A percentile compares a stretch with the other conserved stretches of the same genome.
phyloP scores from a whole-genome alignment of 2,113 vertebrate genomes.

The Noturus placidus region DNA sequence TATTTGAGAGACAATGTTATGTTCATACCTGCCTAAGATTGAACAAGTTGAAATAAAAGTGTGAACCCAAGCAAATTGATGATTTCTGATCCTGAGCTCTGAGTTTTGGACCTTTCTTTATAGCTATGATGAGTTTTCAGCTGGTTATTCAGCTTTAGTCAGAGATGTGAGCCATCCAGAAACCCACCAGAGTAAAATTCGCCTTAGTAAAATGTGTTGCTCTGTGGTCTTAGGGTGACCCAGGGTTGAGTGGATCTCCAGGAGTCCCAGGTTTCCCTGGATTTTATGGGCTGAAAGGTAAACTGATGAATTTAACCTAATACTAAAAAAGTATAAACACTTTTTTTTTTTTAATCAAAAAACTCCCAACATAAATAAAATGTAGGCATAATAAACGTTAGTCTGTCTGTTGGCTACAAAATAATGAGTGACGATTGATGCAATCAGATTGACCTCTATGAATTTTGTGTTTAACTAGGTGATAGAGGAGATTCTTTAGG shows the following conservation, averaged over 20 bases:
- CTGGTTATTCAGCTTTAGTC: background rate
- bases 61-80: too few relatives aligned
- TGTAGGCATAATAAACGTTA: background rate
- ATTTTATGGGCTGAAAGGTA: conserved; percentile 66
- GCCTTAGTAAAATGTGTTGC: background rate
- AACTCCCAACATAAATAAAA: background rate
- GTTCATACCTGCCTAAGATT: background rate
- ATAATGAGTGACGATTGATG: background rate
- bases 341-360: background rate
- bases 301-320: background rate
- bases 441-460: background rate
- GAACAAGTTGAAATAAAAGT: background rate
- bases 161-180: background rate
- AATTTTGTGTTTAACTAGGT: conserved; percentile 55
- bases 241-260: conserved; percentile 56
- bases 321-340: background rate
- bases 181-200: background rate
- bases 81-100: too few relatives aligned
- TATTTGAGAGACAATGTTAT: background rate
- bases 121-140: background rate
- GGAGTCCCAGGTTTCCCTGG: conserved; percentile 62
- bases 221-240: conserved; percentile 61
- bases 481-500: conserved; percentile 63
- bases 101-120: background rate
- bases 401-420: background rate